A percentile compares a stretch with the other conserved stretches of the same genome.
These are phyloP conservation scores for Polymixis flavicincta DNA, from an alignment of 2,888 invertebrate species.

Conservation along the genomic window DNA sequence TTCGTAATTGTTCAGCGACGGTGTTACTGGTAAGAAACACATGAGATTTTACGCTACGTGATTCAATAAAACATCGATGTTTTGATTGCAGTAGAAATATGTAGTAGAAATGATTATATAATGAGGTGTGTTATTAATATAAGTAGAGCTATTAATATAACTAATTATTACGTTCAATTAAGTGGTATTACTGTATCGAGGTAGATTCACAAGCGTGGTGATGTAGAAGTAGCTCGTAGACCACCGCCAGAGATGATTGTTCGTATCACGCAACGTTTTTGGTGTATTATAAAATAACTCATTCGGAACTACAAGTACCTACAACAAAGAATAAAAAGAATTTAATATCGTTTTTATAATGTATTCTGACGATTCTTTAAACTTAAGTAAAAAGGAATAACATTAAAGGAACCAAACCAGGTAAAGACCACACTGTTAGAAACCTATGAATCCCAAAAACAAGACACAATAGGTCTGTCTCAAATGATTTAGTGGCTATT, in stretches of 20 bases:
- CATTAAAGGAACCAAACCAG: neutral
- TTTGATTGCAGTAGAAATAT: conserved; percentile 44
- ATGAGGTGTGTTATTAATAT: conserved; percentile 42
- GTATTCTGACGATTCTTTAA: neutral
- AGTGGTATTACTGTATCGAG: conserved; percentile 21
- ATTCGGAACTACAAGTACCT: conserved; percentile 23
- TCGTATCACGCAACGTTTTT: conserved; percentile 52
- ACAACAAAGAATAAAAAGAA: conserved; percentile 2
- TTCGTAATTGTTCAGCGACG: conserved; percentile 57
- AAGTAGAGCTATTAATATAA: conserved; percentile 48
- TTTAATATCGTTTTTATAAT: neutral
- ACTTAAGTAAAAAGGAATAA: neutral
- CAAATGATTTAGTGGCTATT: neutral
- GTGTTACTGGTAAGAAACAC: conserved; percentile 52
- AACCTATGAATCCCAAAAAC: neutral
- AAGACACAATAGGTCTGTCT: neutral
- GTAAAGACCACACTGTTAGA: neutral
- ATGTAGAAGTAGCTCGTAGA: conserved; percentile 30
- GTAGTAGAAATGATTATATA: conserved; percentile 33
- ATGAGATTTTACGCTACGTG: conserved; percentile 52
- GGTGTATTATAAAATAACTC: conserved; percentile 36
- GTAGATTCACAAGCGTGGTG: conserved; percentile 8
- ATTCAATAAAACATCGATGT: conserved; percentile 54
- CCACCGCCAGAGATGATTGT: conserved; percentile 55
- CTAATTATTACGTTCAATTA: conserved; percentile 53